A percentile compares a stretch with the other conserved stretches of the same genome.
phyloP scores from a whole-genome alignment of 2,797 vertebrate species.

The Spinus pinus region DNA sequence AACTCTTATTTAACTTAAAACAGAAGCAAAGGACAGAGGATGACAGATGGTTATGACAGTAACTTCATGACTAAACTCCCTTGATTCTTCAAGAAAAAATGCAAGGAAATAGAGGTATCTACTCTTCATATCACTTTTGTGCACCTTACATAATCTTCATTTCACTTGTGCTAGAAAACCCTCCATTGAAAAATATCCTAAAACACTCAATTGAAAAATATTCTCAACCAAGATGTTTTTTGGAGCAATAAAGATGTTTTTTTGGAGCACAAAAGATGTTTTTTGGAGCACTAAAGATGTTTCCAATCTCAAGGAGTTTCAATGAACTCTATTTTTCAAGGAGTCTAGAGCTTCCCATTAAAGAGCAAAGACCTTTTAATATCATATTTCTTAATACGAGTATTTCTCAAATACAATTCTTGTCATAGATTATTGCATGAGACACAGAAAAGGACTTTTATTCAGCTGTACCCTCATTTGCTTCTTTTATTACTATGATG shows the following conservation, averaged over 20 bases:
- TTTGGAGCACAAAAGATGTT: too few species aligned
- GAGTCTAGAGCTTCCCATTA: background rate
- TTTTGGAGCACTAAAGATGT: background rate
- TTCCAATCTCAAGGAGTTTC: background rate
- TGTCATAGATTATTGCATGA: background rate
- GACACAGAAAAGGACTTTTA: background rate
- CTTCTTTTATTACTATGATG: background rate
- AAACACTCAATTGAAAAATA: background rate
- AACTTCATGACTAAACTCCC: background rate
- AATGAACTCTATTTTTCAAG: background rate
- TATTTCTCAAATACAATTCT: background rate
- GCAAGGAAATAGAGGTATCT: background rate
- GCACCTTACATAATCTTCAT: background rate
- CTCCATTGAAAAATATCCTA: background rate
- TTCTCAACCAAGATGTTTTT: background rate
- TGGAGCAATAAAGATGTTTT: background rate
- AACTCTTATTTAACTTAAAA: background rate
- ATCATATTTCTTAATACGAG: background rate
- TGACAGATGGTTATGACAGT: background rate
- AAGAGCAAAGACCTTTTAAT: background rate
- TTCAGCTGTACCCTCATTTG: background rate
- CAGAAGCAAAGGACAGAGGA: background rate
- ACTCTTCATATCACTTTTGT: background rate
- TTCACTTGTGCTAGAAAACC: background rate
- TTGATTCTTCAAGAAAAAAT: background rate